Conservation (phyloP, 1,140 invertebrate genomes). For the Anoplophora glabripennis region DNA sequence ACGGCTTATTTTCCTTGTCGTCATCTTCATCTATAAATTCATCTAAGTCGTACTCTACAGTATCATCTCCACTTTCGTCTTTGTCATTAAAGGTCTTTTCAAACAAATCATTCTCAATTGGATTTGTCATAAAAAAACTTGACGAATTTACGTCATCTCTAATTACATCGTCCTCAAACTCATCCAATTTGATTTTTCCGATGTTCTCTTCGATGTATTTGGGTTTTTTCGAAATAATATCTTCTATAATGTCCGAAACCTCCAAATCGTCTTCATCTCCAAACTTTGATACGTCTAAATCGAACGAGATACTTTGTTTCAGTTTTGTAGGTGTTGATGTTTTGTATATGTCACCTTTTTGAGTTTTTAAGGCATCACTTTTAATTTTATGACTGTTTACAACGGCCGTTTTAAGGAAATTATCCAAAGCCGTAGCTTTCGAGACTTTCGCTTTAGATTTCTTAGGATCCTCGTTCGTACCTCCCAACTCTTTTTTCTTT, state of each 20-base stretch:
- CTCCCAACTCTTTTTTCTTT: conserved; percentile 31
- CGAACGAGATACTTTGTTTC: conserved; percentile 34
- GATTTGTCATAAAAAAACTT: conserved; percentile 35
- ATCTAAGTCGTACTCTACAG: conserved; percentile 12
- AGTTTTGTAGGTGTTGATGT: conserved; percentile 32
- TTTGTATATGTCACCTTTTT: conserved; percentile 22
- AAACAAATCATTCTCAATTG: conserved; percentile 38
- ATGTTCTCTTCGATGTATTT: conserved; percentile 1
- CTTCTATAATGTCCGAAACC: conserved; percentile 60
- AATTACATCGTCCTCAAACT: conserved; percentile 19
- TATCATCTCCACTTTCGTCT: conserved; percentile 14
- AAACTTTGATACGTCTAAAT: conserved; percentile 40
- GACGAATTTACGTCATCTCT: conserved; percentile 17
- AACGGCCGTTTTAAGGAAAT: conserved; percentile 27
- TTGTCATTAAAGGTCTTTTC: conserved; percentile 47
- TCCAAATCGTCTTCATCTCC: conserved; percentile 53
- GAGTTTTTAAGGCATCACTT: not conserved
- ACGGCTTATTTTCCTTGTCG: conserved; percentile 2
- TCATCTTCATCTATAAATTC: conserved; percentile 1
- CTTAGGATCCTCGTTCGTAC: conserved; percentile 14
- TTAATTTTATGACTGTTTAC: conserved; percentile 17
- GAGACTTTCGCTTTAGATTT: conserved; percentile 9
- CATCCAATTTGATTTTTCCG: conserved; percentile 4
- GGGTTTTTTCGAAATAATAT: conserved; percentile 51
- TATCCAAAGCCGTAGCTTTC: conserved; percentile 25